Percentiles rank a stretch among this genome's conserved stretches.
Conservation (phyloP, 1,140 invertebrate species). For the Bombus polaris region DNA sequence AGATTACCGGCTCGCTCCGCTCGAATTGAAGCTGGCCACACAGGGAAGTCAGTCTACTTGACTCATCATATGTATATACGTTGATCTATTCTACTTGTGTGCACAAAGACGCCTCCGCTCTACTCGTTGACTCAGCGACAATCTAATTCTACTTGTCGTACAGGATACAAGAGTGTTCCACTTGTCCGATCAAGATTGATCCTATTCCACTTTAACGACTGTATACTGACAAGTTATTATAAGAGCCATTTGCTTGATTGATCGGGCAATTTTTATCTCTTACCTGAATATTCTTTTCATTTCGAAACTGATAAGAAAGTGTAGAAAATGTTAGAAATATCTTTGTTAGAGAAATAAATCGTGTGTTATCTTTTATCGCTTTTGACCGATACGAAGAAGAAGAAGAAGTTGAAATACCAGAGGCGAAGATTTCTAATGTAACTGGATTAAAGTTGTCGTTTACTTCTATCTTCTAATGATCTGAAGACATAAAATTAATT, state of each 20-base stretch:
- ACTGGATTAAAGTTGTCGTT: neutral
- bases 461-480: neutral
- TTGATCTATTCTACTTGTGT: slow-evolving; percentile 9
- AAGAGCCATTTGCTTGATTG: neutral
- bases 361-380: too few relatives aligned
- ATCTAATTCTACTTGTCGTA: neutral
- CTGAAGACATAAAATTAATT: neutral
- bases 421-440: neutral
- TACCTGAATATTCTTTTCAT: neutral
- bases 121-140: neutral
- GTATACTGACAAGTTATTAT: too few relatives aligned
- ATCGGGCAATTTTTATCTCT: neutral
- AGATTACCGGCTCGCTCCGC: too few relatives aligned
- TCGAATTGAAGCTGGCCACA: neutral
- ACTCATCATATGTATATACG: neutral
- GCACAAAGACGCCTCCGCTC: neutral
- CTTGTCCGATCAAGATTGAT: neutral
- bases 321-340: too few relatives aligned
- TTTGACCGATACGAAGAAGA: too few relatives aligned
- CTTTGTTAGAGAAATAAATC: too few relatives aligned
- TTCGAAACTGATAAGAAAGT: neutral
- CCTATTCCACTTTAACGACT: neutral
- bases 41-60: neutral
- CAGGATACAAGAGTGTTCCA: neutral
- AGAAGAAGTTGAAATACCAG: neutral